Base-by-base conservation (phyloP, 2,888 invertebrate species). In the Polietes domitor region DNA sequence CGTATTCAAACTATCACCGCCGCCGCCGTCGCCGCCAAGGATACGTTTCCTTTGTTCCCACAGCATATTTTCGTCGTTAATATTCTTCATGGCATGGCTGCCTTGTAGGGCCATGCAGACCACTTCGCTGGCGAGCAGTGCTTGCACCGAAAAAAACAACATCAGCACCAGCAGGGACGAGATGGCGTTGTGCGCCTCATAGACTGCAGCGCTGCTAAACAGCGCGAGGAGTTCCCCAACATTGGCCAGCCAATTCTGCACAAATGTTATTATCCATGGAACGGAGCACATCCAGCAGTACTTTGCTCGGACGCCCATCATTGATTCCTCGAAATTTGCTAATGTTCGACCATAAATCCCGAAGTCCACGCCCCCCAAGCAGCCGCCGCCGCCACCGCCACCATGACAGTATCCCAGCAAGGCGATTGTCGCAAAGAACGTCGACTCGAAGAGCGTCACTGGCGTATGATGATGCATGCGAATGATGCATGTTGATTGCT, bases 211-310 rank as follows among this genome's bases (percentile, higher is more conserved):
- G 15, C 15, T 26, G 3, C 63, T 17, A 81, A 86, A 63, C n/a
- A 88, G 63, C 77, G 83, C 58, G 21, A 87, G 65, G 71, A 86
- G 87, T 77, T 85, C 83, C 21, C 77, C 85, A 73, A 88, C 61
- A 76, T 86, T 86, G 76, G 85, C 80, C 47, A 87, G 68, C 87
- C 88, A 88, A 79, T 86, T 85, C 76, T 86, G 87, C 41, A 37
- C 76, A 76, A 87, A 87, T 26, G 85, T 87, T 83, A 88, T 87
- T 81, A 88, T 86, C 89, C 89, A 88, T 21, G 89, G 89, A 50
- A 85, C 71, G 15, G 87, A 86, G 72, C 83, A 86, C 55, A 88
- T 43, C 89, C 88, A 89, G 9, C 86, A 82, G 77, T 87, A 88
- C 81, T 86, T 87, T 28, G 79, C 80, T 26, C 65, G 82, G 21